Conservation (phyloP, 2,797 vertebrate genomes). For the Argentina silus region DNA sequence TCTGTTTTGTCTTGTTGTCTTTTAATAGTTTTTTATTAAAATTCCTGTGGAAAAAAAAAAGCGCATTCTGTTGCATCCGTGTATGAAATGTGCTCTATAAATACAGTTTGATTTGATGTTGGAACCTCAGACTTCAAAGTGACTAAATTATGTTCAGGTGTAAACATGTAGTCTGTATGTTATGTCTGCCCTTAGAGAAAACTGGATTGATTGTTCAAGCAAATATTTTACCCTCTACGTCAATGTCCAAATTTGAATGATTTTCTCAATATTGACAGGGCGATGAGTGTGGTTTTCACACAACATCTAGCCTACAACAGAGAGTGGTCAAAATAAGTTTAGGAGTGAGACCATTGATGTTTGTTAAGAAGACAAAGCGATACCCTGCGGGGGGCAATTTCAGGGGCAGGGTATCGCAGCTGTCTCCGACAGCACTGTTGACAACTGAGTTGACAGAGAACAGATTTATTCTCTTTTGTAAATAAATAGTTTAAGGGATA, state of each 20-base stretch:
- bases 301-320: constrained; percentile 51
- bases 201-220: no score
- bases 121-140: no score
- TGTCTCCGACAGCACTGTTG: constrained; percentile 66
- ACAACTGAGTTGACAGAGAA: constrained; percentile 69
- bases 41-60: no score
- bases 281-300: constrained; percentile 3
- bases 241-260: no score
- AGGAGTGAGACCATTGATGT: constrained; percentile 35
- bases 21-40: no score
- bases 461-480: constrained; percentile 65
- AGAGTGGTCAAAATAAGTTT: constrained; percentile 54
- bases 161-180: background rate
- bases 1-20: no score
- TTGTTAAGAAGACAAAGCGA: constrained; percentile 33
- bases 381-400: constrained; percentile 59
- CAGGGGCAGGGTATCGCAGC: no score
- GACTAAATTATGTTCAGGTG: background rate
- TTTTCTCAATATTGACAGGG: background rate
- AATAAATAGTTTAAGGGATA: constrained; percentile 75
- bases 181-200: constrained; percentile 23
- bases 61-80: no score
- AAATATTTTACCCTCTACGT: no score
- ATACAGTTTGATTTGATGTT: no score
- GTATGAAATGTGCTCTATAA: no score